These are phyloP conservation scores for Cephus sareptanus DNA, from an alignment of 2,888 invertebrate genomes.

Conservation along the genomic window DNA sequence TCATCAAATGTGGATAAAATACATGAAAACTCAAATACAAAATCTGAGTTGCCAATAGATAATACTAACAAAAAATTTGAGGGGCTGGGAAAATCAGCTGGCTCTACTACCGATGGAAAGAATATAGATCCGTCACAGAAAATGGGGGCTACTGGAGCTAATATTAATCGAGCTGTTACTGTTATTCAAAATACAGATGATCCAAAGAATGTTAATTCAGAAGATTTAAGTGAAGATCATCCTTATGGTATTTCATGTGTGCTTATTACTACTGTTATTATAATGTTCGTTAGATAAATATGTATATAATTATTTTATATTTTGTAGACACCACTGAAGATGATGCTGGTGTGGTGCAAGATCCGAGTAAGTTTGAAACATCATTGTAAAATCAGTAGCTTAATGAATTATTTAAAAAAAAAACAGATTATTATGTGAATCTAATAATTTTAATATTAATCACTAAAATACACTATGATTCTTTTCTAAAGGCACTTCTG, in stretches of 20 bases:
- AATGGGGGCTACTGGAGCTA: not conserved
- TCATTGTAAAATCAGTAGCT: not conserved
- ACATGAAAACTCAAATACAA: not conserved
- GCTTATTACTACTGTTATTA: constrained; percentile 15
- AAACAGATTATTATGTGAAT: not conserved
- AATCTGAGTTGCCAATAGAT: not conserved
- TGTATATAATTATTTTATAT: not conserved
- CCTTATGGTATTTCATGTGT: not conserved
- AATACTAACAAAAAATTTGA: not conserved
- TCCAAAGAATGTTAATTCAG: constrained; percentile 20
- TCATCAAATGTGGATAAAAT: not conserved
- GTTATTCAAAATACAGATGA: constrained; percentile 33
- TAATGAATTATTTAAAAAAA: not conserved
- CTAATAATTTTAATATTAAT: not conserved
- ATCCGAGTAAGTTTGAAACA: not conserved
- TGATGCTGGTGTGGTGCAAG: not conserved
- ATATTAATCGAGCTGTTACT: not conserved
- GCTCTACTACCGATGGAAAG: not conserved
- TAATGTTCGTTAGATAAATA: not conserved
- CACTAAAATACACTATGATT: not conserved
- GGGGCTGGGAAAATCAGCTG: not conserved
- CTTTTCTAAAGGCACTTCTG: not conserved
- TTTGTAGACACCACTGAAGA: constrained; percentile 27
- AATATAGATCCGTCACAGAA: not conserved
- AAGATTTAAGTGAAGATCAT: constrained; percentile 6